phyloP scores from a whole-genome alignment of 1,140 invertebrate species.

The Sycophila sp. region DNA sequence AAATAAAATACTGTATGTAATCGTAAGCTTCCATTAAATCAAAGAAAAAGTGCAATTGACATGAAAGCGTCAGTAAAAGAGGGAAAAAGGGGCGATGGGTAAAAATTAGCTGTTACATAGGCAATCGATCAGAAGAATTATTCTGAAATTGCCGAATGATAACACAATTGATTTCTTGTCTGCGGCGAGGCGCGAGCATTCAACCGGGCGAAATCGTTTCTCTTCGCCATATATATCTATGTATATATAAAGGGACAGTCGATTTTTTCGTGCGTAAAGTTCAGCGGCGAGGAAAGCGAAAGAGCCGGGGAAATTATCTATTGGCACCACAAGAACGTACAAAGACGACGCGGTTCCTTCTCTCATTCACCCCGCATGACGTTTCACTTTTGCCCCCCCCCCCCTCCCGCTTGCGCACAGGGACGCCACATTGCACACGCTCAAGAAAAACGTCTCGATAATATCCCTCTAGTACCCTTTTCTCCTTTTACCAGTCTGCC shows the following conservation, averaged over 20 bases:
- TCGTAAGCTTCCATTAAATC: too few species aligned
- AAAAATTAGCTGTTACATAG: too few species aligned
- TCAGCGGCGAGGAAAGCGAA: conserved; percentile 14
- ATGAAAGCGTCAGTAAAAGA: too few species aligned
- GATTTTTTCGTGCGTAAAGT: conserved; percentile 19
- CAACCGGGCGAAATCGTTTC: not conserved
- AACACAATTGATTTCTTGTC: not conserved
- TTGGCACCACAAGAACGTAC: conserved; percentile 16
- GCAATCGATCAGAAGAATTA: too few species aligned
- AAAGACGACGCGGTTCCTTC: not conserved
- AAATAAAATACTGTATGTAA: too few species aligned
- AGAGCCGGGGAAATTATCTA: conserved; percentile 31
- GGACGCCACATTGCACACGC: too few species aligned
- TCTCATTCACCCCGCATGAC: not conserved
- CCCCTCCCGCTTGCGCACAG: not conserved
- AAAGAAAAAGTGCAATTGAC: too few species aligned
- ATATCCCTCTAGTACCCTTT: not conserved
- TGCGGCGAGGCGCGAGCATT: not conserved
- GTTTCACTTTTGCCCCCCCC: not conserved
- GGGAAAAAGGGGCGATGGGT: too few species aligned
- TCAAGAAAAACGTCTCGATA: conserved; percentile 4
- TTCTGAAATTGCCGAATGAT: too few species aligned
- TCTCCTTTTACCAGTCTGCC: not conserved
- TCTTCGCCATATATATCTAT: not conserved
- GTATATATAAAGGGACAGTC: conserved; percentile 5